phyloP scores from a whole-genome alignment of 2,113 vertebrate genomes.

The Pangasianodon gigas region DNA sequence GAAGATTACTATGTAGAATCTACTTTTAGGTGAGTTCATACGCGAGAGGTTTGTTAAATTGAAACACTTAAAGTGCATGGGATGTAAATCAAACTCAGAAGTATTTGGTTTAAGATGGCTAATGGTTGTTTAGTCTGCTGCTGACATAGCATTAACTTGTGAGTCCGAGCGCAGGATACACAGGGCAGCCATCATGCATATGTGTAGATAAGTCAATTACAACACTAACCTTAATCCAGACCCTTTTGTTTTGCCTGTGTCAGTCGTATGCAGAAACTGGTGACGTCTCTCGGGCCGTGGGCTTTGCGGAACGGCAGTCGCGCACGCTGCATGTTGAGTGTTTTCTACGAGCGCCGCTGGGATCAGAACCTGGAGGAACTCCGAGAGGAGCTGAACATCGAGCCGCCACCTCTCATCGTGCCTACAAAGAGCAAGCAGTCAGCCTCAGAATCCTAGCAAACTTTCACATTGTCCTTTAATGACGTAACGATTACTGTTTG shows the following conservation, averaged over 20 bases:
- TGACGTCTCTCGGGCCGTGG: conserved; percentile 84
- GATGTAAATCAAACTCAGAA: background rate
- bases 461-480: background rate
- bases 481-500: background rate
- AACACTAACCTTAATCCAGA: background rate
- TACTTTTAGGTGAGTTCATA: background rate
- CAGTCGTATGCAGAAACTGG: conserved; percentile 79
- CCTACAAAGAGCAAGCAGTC: conserved; percentile 26
- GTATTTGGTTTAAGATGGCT: background rate
- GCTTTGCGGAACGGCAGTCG: conserved; percentile 77
- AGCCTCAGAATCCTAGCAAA: background rate
- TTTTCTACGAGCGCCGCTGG: conserved; percentile 92
- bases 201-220: background rate
- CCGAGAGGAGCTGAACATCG: conserved; percentile 84
- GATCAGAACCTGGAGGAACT: conserved; percentile 84
- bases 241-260: background rate
- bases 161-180: background rate
- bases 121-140: background rate
- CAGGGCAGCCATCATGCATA: background rate
- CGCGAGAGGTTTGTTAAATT: background rate
- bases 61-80: background rate
- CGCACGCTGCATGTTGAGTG: conserved; percentile 79
- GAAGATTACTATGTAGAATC: background rate
- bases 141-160: background rate
- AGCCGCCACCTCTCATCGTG: conserved; percentile 69